Evolutionary conservation across 2,888 invertebrate species (phyloP).

Genomic region (Acleris laterana): DNA sequence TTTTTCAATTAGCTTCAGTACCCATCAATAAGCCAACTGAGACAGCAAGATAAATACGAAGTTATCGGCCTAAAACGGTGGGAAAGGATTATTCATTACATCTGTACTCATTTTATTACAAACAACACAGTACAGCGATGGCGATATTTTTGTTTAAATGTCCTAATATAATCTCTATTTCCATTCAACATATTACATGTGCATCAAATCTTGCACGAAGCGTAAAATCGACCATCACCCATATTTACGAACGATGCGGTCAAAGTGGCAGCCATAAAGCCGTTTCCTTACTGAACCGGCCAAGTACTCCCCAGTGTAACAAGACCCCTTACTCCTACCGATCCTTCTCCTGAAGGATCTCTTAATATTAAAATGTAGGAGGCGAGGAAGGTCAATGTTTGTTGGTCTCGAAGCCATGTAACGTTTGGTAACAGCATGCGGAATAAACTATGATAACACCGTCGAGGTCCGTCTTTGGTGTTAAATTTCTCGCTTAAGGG

Average conservation of each 20-base stretch:
- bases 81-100: no score
- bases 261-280: slow-evolving; percentile 70
- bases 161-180: slow-evolving; percentile 4
- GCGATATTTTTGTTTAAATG: not conserved
- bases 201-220: slow-evolving; percentile 39
- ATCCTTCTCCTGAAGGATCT: slow-evolving; percentile 26
- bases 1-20: no score
- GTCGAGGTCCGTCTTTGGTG: slow-evolving; percentile 64
- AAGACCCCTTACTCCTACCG: slow-evolving; percentile 50
- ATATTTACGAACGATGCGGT: slow-evolving; percentile 66
- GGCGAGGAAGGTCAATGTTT: slow-evolving; percentile 46
- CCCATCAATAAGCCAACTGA: no score
- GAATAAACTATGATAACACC: slow-evolving; percentile 76
- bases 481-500: slow-evolving; percentile 56
- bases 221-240: slow-evolving; percentile 62
- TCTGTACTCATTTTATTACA: no score
- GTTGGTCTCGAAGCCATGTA: slow-evolving; percentile 53
- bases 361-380: slow-evolving; percentile 39
- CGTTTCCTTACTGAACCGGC: slow-evolving; percentile 69
- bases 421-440: slow-evolving; percentile 68
- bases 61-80: no score
- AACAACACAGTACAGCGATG: no score
- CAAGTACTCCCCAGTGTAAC: slow-evolving; percentile 52
- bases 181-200: slow-evolving; percentile 5
- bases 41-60: no score